Conservation (phyloP, 2,797 vertebrate species). For the Caiman crocodilus region DNA sequence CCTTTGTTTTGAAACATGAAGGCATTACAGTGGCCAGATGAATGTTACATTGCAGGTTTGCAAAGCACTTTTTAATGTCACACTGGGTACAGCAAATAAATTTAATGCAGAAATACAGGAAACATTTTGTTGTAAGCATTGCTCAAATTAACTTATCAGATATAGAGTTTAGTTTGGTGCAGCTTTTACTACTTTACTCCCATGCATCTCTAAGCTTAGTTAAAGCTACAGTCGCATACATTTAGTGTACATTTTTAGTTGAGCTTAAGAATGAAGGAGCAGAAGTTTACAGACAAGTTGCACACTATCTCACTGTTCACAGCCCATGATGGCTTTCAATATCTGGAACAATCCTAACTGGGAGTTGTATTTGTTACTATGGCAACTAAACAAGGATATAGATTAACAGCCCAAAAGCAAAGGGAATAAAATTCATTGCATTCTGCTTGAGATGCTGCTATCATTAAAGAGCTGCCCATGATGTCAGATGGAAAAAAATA, state of each 20-base stretch:
- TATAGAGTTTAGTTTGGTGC: neutral
- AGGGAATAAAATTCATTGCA: neutral
- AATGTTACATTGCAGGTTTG: neutral
- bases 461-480: neutral
- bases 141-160: neutral
- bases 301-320: neutral
- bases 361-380: neutral
- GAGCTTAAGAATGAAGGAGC: neutral
- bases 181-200: neutral
- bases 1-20: neutral
- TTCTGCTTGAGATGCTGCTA: neutral
- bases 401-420: neutral
- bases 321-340: neutral
- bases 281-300: neutral
- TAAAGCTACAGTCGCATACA: neutral
- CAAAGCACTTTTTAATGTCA: neutral
- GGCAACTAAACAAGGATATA: neutral
- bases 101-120: conserved; percentile 62
- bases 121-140: conserved; percentile 68
- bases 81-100: neutral
- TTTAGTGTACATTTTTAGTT: neutral
- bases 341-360: neutral
- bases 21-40: neutral
- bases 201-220: neutral
- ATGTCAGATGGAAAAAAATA: neutral